phyloP scores from a whole-genome alignment of 2,113 vertebrate genomes.

The Apteryx mantelli region DNA sequence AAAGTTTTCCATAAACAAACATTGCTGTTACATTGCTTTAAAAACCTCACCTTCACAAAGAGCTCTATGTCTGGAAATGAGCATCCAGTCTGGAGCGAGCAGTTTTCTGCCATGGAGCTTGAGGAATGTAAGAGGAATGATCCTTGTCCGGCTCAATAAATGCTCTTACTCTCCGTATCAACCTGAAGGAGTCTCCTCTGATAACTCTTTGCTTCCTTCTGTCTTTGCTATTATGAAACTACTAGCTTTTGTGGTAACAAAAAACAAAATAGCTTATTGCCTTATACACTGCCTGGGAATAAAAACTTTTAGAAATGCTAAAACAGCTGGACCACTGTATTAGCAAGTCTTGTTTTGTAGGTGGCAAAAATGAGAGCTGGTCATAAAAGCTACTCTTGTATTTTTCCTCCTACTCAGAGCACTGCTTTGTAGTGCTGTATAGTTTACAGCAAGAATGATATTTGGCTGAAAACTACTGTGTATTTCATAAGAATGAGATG shows the following conservation, averaged over 20 bases:
- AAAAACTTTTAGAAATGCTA: background rate
- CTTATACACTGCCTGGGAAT: background rate
- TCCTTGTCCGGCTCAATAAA: background rate
- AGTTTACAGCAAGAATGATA: background rate
- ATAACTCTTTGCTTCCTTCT: background rate
- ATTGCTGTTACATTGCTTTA: background rate
- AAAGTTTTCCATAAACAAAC: background rate
- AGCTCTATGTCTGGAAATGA: slow-evolving; percentile 62
- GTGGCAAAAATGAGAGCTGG: background rate
- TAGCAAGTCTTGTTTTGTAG: background rate
- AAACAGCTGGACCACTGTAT: background rate
- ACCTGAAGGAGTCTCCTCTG: background rate
- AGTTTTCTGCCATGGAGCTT: background rate
- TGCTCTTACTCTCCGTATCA: rapidly evolving
- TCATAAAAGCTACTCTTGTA: background rate
- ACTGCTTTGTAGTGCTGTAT: background rate
- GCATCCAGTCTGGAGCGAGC: slow-evolving; percentile 23
- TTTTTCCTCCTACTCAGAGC: background rate
- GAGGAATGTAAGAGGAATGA: background rate
- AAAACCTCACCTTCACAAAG: slow-evolving; percentile 75
- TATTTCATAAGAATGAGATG: background rate
- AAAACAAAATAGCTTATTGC: background rate
- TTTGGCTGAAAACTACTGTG: background rate
- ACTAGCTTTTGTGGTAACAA: background rate
- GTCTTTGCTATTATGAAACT: background rate